phyloP scores from a whole-genome alignment of 2,888 invertebrate species.

The Cataglyphis rosenhaueri region DNA sequence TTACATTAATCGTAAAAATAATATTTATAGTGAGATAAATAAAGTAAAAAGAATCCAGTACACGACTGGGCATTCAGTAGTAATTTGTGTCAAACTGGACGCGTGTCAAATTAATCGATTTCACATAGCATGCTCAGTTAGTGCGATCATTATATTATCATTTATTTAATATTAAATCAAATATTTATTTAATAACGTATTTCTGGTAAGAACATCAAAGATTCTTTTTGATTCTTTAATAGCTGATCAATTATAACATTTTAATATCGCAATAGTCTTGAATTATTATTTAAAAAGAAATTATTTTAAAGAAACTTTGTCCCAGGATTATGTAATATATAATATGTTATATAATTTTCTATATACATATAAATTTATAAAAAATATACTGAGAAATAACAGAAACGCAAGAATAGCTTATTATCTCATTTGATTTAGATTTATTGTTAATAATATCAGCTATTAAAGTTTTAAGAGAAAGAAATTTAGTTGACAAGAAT shows the following conservation, averaged over 20 bases:
- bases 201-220: background rate
- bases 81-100: conserved; percentile 53
- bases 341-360: background rate
- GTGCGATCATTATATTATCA: conserved; percentile 31
- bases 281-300: background rate
- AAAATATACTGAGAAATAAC: background rate
- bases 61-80: conserved; percentile 38
- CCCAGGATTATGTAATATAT: background rate
- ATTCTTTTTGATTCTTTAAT: conserved; percentile 42
- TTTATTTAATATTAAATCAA: conserved; percentile 37
- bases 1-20: conserved; percentile 67
- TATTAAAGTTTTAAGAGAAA: conserved; percentile 32
- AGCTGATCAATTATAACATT: conserved; percentile 7
- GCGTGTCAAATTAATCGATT: conserved; percentile 49
- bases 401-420: background rate
- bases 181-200: conserved; percentile 33
- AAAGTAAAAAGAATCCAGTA: conserved; percentile 33
- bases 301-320: background rate
- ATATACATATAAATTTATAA: conserved; percentile 4
- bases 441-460: conserved; percentile 2
- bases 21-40: conserved; percentile 59
- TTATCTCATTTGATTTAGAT: background rate
- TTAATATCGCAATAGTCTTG: background rate
- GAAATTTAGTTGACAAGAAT: conserved; percentile 16
- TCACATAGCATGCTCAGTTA: conserved; percentile 35